Percentiles rank a stretch among this genome's conserved stretches.
phyloP scores from a whole-genome alignment of 2,113 vertebrate species.

The Passer domesticus region DNA sequence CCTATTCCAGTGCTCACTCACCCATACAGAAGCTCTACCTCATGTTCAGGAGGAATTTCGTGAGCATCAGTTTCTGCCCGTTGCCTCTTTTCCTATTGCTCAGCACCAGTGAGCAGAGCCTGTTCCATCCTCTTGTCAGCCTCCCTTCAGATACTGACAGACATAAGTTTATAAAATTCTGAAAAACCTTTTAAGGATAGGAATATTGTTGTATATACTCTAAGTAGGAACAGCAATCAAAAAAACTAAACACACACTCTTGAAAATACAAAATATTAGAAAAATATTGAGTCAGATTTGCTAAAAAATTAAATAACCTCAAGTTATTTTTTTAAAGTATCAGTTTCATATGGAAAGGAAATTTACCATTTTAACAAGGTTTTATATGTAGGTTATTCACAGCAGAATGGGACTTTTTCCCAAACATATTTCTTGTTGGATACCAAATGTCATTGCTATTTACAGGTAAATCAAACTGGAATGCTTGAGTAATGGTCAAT shows the following conservation, averaged over 20 bases:
- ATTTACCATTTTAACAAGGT: neutral
- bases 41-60: neutral
- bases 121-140: neutral
- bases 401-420: neutral
- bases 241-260: neutral
- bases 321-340: neutral
- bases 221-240: neutral
- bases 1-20: accelerated
- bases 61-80: neutral
- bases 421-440: neutral
- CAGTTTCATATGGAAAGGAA: neutral
- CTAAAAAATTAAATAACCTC: neutral
- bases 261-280: neutral
- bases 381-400: neutral
- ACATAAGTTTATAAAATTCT: neutral
- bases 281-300: neutral
- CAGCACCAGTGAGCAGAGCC: neutral
- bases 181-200: neutral
- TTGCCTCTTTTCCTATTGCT: neutral
- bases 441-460: neutral
- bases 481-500: neutral
- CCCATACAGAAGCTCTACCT: accelerated
- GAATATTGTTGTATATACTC: neutral
- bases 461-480: neutral
- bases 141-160: neutral